phyloP scores from a whole-genome alignment of 2,113 vertebrate genomes.

The Cnemophilus loriae region DNA sequence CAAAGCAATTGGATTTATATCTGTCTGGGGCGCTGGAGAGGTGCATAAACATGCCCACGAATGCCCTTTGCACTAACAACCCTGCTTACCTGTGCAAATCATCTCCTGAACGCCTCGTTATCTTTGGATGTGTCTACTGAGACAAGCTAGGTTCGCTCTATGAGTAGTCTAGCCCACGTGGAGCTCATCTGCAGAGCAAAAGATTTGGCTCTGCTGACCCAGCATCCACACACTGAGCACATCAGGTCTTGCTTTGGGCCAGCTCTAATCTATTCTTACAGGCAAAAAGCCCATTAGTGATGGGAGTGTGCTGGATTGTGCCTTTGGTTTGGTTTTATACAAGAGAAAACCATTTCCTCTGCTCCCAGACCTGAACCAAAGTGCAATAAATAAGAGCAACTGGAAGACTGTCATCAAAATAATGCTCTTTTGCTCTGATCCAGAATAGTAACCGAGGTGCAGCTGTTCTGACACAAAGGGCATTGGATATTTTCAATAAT shows the following conservation, averaged over 20 bases:
- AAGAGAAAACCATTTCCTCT: background rate
- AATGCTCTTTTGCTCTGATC: background rate
- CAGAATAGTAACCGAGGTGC: background rate
- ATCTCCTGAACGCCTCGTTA: background rate
- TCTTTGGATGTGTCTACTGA: background rate
- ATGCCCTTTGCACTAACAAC: background rate
- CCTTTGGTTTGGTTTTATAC: background rate
- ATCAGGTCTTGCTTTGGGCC: background rate
- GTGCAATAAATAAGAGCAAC: background rate
- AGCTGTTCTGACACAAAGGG: background rate
- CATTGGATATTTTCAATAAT: background rate
- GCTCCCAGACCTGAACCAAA: background rate
- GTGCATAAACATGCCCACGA: background rate
- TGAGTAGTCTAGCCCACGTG: background rate
- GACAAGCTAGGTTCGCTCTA: background rate
- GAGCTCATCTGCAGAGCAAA: background rate
- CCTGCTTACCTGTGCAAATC: background rate
- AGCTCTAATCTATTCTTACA: background rate
- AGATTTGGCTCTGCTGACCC: background rate
- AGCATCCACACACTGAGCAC: background rate
- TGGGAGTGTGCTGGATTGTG: background rate
- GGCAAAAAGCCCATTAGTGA: background rate
- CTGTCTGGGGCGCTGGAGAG: background rate
- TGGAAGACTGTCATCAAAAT: background rate
- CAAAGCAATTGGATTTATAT: background rate